Evolutionary conservation across 2,113 vertebrate species (phyloP).

Genomic region (Phalacrocorax pelagicus): DNA sequence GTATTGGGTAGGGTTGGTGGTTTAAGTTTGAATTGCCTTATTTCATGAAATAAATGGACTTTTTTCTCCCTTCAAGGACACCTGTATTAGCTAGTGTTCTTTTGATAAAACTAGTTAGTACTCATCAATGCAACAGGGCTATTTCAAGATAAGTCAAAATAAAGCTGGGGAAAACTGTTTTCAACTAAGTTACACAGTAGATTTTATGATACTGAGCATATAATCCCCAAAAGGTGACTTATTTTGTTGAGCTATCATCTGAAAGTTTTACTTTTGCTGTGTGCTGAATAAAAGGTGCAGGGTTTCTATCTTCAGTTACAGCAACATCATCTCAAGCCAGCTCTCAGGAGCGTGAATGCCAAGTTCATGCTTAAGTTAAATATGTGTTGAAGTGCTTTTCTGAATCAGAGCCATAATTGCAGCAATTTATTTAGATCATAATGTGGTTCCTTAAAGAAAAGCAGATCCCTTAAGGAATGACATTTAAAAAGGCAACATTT

Average conservation of each 20-base stretch:
- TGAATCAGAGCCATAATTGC: constrained; percentile 21
- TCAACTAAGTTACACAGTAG: background rate
- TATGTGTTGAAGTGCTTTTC: constrained; percentile 23
- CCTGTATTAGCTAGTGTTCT: background rate
- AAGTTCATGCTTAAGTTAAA: constrained; percentile 6
- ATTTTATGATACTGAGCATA: background rate
- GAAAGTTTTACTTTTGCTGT: background rate
- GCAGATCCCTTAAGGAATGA: background rate
- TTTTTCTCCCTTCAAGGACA: background rate
- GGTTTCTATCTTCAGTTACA: background rate
- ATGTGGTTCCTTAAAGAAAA: background rate
- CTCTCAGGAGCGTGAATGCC: background rate
- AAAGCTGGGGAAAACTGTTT: background rate
- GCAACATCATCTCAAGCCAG: background rate
- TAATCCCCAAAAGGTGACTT: background rate
- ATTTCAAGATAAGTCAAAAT: background rate
- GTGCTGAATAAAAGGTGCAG: background rate
- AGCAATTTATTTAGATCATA: constrained; percentile 2
- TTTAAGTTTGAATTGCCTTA: background rate
- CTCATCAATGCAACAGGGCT: background rate
- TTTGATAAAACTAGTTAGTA: background rate
- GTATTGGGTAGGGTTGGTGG: accelerated
- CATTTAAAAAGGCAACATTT: background rate
- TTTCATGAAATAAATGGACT: background rate
- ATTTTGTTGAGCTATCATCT: background rate